Base-by-base conservation (phyloP, 1,140 invertebrate species). In the Solenopsis fugax region DNA sequence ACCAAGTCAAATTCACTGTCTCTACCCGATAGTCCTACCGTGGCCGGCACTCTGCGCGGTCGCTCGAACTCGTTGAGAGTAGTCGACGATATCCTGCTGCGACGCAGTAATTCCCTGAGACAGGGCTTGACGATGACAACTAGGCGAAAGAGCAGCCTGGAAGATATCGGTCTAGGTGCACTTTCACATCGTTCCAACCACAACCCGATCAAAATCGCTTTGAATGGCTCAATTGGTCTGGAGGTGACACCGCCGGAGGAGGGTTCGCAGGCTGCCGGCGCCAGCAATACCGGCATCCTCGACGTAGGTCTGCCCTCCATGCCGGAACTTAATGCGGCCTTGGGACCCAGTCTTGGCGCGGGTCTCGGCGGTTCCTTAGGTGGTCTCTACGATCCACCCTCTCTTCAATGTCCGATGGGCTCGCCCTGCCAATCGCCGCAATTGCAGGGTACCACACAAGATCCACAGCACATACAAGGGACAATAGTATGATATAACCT, bases 401-500 rank as follows among this genome's bases (percentile, higher is more conserved):
- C 91, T 0, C 48, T 93, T 1, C 93, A 92, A 9, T 64, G 85
- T 56, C 94, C 92, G 21, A 86, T 92, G 50, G 92, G 92, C 34
- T 91, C 91, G 9, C 87, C 90, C 56, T 78, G 86, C 13, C 90
- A 90, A 34, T 80, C 91, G 13, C 87, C 92, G 0, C 93, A 94
- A 86, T 92, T 93, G 41, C 93, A 94, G 21, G 88, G 93, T 50
- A 91, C 95, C 56, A 93, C 95, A 5, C 96, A 96, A 37, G 97
- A 97, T 91, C 96, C 97, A 1, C 97, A 97, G 91, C 97, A 98
- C 91, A 95, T 98, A 82, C 97, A 98, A 95, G 98, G 98, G 87
- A 98, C 98, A 92, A 98, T 98, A 93, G 98, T 98, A 98, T 98
- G 97, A 98, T 98, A 98, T 96, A 97, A 98, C 96, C 97, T 98